These are phyloP conservation scores for Anniella stebbinsi DNA, from an alignment of 2,797 vertebrate genomes.

Conservation along the genomic window DNA sequence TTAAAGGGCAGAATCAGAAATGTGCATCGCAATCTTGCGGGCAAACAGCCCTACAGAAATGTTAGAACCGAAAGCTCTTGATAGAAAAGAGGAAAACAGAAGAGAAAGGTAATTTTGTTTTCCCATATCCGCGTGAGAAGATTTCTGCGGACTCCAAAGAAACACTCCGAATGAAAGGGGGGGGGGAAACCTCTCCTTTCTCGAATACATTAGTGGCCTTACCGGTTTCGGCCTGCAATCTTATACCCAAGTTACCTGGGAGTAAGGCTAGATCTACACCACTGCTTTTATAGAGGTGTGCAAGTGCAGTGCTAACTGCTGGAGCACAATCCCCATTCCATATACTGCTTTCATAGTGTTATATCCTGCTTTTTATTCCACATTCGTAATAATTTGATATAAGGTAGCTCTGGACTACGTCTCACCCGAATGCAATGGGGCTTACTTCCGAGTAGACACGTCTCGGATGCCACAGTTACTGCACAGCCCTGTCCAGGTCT, in stretches of 20 bases:
- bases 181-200: not conserved
- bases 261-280: not conserved
- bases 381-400: no score
- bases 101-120: not conserved
- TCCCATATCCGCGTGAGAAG: constrained; percentile 23
- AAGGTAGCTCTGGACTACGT: no score
- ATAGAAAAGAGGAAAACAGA: not conserved
- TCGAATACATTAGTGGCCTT: not conserved
- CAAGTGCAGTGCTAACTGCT: no score
- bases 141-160: constrained; percentile 38
- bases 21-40: not conserved
- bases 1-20: not conserved
- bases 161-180: not conserved
- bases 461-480: no score
- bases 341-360: no score
- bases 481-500: not conserved
- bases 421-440: no score
- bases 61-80: not conserved
- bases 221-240: no score
- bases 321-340: no score
- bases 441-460: not conserved
- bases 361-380: no score
- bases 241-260: no score
- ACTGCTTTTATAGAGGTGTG: no score
- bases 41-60: no score